Evolutionary conservation across 2,888 invertebrate species (phyloP), one percentile per base, ranked within the genome.

Genomic region (Busseola fusca): DNA sequence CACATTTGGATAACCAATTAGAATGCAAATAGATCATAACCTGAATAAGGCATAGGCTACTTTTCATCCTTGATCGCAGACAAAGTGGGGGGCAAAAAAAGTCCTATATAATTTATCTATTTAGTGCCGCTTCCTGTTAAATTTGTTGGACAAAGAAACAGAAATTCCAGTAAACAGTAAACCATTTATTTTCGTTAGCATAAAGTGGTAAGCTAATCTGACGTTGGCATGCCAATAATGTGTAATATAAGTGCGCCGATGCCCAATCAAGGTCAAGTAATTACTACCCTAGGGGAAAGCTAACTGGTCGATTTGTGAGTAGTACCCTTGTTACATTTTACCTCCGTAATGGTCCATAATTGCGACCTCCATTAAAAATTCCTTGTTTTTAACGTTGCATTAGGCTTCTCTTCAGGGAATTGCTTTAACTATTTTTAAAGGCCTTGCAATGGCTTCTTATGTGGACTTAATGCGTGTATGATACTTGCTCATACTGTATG

Each of bases 191-290:
- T 37, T 25, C 52, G 3, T 57, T 4, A 9, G 4, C 4, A 50
- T 10, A n/a, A 48, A 25, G 1, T 67, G 10, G 9, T 48, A 34
- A 6, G 27, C 16, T 34, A 71, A 71, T 77, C 54, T 16, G 40
- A 12, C 12, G 9, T 34, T 75, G n/a, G 75, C 75, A 59, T 78
- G 78, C 21, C 52, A 64, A 71, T 48, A 63, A 52, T 40, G 52
- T 27, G n/a, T 58, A 21, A 21, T 21, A 6, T 25, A 34, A 62
- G 14, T 60, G 25, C 52, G 4, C 48, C 25, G 14, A 40, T 21
- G 5, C 30, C 45, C 62, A 57, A 50, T 74, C 50, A 79, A 73
- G 74, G 74, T 52, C 50, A n/a, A 25, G 25, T 30, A 50, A 52
- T 73, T 30, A 62, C 37, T 25, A 10, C 34, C 37, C 18, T 27